Conservation (phyloP, 2,113 vertebrate species). For the Laterallus jamaicensis region DNA sequence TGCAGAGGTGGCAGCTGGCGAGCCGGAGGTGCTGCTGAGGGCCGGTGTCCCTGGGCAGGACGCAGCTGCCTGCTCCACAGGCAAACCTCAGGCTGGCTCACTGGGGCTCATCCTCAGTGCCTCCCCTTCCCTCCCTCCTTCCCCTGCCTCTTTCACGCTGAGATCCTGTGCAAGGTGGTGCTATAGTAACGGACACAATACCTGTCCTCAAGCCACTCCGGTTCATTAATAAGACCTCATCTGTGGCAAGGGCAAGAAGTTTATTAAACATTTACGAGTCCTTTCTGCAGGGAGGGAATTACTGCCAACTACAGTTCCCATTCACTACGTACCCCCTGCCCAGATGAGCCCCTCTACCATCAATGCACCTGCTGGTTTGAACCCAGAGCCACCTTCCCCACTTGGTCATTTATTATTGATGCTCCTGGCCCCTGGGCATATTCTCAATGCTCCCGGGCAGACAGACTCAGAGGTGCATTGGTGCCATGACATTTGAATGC, state of each 20-base stretch:
- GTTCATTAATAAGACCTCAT: constrained; percentile 61
- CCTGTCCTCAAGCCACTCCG: constrained; percentile 68
- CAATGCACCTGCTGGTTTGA: background rate
- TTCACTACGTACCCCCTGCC: rapidly evolving
- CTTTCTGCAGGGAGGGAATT: background rate
- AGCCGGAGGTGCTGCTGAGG: background rate
- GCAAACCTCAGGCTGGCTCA: background rate
- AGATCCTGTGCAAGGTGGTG: constrained; percentile 66
- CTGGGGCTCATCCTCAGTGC: constrained; percentile 41
- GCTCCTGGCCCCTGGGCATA: background rate
- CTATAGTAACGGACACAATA: constrained; percentile 78
- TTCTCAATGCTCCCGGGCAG: background rate
- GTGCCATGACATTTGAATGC: background rate
- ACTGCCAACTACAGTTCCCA: background rate
- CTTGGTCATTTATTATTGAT: background rate
- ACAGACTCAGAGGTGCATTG: background rate
- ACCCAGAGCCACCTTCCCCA: background rate
- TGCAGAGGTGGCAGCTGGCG: background rate
- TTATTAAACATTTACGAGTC: constrained; percentile 74
- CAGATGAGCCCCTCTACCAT: background rate
- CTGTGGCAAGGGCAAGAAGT: constrained; percentile 43
- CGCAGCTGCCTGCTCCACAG: background rate
- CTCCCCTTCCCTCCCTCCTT: constrained; percentile 12
- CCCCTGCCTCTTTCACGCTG: background rate
- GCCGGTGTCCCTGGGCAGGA: background rate